phyloP scores from a whole-genome alignment of 2,888 invertebrate genomes.

The Helleia helle region DNA sequence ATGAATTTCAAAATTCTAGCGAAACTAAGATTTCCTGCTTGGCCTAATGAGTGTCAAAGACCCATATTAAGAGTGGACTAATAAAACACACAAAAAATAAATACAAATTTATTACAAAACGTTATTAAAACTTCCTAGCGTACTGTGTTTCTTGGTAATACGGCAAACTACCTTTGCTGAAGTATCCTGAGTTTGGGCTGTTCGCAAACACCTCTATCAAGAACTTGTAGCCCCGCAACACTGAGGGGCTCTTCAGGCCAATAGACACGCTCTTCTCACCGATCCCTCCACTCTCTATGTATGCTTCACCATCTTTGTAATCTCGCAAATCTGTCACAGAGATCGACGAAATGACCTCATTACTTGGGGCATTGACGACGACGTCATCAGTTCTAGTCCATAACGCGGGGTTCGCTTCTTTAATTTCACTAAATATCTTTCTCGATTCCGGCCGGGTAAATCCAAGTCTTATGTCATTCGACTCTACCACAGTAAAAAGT shows the following conservation, averaged over 20 bases:
- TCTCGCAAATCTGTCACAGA: slow-evolving; percentile 49
- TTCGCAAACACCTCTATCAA: slow-evolving; percentile 45
- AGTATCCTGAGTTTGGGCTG: slow-evolving; percentile 29
- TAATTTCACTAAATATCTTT: slow-evolving; percentile 45
- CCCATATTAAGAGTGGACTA: neutral
- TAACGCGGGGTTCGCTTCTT: slow-evolving; percentile 45
- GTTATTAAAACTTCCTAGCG: slow-evolving; percentile 33
- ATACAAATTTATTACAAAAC: slow-evolving; percentile 7
- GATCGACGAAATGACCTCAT: slow-evolving; percentile 47
- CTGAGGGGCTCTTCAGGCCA: slow-evolving; percentile 43
- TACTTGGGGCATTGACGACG: slow-evolving; percentile 34
- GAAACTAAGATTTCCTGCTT: no score
- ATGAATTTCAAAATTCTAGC: no score
- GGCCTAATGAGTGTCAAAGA: no score
- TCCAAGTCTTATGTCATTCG: slow-evolving; percentile 38
- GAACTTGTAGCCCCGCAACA: slow-evolving; percentile 54
- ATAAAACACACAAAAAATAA: slow-evolving; percentile 12
- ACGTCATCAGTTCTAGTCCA: slow-evolving; percentile 52
- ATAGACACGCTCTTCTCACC: slow-evolving; percentile 47
- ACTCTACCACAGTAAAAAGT: slow-evolving; percentile 15
- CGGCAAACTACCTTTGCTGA: slow-evolving; percentile 32
- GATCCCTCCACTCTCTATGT: slow-evolving; percentile 46
- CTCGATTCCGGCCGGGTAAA: slow-evolving; percentile 27
- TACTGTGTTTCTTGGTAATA: slow-evolving; percentile 32
- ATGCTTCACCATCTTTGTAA: slow-evolving; percentile 46